These are phyloP conservation scores for Melanogrammus aeglefinus DNA, from an alignment of 2,797 vertebrate species.

Conservation along the genomic window DNA sequence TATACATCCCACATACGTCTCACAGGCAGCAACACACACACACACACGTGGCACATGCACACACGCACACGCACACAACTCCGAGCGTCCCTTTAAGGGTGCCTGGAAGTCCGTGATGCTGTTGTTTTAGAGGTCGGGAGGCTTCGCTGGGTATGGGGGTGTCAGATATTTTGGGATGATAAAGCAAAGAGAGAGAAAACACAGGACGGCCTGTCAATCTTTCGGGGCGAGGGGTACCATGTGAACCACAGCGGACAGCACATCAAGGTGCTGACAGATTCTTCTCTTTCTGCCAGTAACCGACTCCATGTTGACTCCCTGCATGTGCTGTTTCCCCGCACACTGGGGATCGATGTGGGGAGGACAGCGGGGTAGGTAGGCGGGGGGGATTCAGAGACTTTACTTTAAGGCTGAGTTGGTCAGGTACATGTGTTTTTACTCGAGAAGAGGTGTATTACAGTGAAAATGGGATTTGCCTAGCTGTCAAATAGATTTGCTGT, in stretches of 20 bases:
- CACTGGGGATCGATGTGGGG: not conserved
- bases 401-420: constrained; percentile 15
- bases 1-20: not conserved
- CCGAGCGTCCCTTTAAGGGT: constrained; percentile 9
- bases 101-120: not conserved
- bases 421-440: constrained; percentile 3
- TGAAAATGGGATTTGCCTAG: not conserved
- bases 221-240: constrained; percentile 10
- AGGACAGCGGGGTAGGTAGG: constrained; percentile 12
- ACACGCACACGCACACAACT: constrained; percentile 7
- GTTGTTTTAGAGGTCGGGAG: constrained; percentile 11
- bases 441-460: not conserved
- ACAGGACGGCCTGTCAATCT: constrained; percentile 20
- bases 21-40: not conserved
- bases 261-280: not conserved
- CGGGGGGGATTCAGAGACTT: constrained; percentile 9
- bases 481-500: not conserved
- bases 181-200: constrained; percentile 5
- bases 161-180: constrained; percentile 21
- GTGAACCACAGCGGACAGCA: constrained; percentile 12
- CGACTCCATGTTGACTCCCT: not conserved
- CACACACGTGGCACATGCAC: not conserved
- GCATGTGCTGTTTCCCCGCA: constrained; percentile 1
- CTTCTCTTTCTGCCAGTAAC: not conserved
- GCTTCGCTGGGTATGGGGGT: constrained; percentile 16